Evolutionary conservation across 2,888 invertebrate species (phyloP), one percentile per base, ranked within the genome.

Genomic region (Scrobipalpa costella): DNA sequence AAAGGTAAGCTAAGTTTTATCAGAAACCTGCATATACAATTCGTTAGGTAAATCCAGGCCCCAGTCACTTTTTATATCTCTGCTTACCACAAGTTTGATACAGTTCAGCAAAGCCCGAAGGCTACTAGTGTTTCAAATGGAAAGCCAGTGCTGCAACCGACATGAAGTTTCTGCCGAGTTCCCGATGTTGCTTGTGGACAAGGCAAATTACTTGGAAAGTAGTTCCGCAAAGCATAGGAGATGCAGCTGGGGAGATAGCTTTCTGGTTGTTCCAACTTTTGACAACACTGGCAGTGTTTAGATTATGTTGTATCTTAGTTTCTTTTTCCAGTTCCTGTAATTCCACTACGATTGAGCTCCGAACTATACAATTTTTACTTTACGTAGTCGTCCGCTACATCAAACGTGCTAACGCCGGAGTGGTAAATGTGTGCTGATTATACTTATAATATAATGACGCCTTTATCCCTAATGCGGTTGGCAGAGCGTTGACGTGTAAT

Each of bases 131-230:
- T 59, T 19, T 44, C 44, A 44, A 59, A 59, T 59, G 21, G 59
- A 59, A 59, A 59, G 13, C 17, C 44, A 21, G 21, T 27, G 15
- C 19, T 44, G 27, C 38, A 44, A 59, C 44, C 11, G 44, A 59
- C 59, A 38, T 40, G 15, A 61, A 61, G 8, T 61, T 61, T 17
- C 38, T 3, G 13, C 40, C 21, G 27, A 40, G 58, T 17, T 49
- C 34, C 27, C n/a, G 13, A 47, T 38, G 57, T 49, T 47, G 9
- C 34, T 62, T 55, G 57, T 11, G 36, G 61, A 61, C 33, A 58
- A 52, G 58, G 62, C 44, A 50, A 55, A 62, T 63, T 63, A 63
- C 63, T 63, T 63, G 36, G 13, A 27, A 60, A 63, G 60, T 59
- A 63, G 63, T 63, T 63, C 27, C 7, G 49, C 21, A 60, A 50